Conservation (phyloP, 2,113 vertebrate genomes). For the Platichthys stellatus region DNA sequence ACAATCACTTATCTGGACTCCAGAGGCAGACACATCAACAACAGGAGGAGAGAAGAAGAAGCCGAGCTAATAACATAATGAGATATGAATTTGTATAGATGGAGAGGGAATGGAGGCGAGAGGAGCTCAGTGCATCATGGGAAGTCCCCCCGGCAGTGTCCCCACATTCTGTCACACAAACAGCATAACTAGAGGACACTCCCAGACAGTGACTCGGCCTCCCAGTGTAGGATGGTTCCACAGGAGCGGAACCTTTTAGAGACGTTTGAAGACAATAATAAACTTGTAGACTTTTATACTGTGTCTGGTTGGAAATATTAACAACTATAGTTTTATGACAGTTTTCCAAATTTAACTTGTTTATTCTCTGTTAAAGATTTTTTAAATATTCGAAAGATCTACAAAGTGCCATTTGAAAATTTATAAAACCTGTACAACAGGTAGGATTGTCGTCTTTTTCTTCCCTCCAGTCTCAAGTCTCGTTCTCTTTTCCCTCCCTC, state of each 20-base stretch:
- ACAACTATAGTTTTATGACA: not conserved
- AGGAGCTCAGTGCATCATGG: not conserved
- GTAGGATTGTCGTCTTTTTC: not conserved
- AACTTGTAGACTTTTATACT: too few relatives aligned
- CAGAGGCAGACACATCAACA: not conserved
- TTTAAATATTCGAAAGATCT: too few relatives aligned
- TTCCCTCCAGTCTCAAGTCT: not conserved
- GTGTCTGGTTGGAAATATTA: not conserved
- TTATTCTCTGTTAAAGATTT: too few relatives aligned
- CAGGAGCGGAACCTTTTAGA: not conserved
- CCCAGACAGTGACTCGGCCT: too few relatives aligned
- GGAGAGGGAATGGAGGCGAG: too few relatives aligned
- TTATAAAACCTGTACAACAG: not conserved
- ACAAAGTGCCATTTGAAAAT: too few relatives aligned
- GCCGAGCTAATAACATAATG: not conserved
- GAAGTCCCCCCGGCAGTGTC: not conserved
- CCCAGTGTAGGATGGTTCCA: too few relatives aligned
- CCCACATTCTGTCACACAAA: too few relatives aligned
- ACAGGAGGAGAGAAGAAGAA: not conserved
- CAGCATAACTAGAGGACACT: too few relatives aligned
- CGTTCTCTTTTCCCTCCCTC: constrained; percentile 5
- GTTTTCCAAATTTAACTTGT: too few relatives aligned
- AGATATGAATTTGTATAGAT: not conserved
- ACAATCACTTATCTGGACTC: too few relatives aligned
- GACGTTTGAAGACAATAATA: too few relatives aligned